Evolutionary conservation across 2,113 vertebrate species (phyloP).

Genomic region (Scomber japonicus): DNA sequence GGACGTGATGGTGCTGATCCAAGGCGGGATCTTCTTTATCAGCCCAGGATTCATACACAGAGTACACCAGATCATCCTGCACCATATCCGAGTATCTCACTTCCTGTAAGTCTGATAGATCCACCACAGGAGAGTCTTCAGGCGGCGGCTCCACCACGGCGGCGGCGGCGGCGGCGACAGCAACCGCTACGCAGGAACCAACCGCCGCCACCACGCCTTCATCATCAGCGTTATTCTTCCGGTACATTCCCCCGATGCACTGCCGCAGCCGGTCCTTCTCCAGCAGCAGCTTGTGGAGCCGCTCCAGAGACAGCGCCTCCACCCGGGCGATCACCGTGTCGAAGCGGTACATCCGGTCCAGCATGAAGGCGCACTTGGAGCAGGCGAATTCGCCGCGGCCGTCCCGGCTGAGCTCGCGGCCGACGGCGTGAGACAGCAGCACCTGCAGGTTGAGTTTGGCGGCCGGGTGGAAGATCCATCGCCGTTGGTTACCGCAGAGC

Average conservation of each 20-base stretch:
- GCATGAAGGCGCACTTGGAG: conserved; percentile 96
- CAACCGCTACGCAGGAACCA: conserved; percentile 52
- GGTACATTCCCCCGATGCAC: conserved; percentile 90
- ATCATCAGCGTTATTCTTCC: conserved; percentile 85
- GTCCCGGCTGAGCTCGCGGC: conserved; percentile 89
- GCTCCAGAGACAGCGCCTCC: conserved; percentile 93
- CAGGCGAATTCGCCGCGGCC: conserved; percentile 93
- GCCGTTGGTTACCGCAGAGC: conserved; percentile 93
- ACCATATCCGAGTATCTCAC: conserved; percentile 88
- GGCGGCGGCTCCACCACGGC: conserved; percentile 18
- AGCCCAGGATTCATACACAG: conserved; percentile 92
- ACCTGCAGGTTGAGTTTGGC: conserved; percentile 93
- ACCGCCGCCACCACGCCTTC: conserved; percentile 11
- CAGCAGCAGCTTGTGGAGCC: conserved; percentile 91
- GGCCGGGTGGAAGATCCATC: conserved; percentile 95
- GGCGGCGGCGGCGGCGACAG: conserved; percentile 45
- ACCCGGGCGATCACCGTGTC: conserved; percentile 95
- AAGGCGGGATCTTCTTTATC: conserved; percentile 86
- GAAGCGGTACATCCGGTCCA: conserved; percentile 95
- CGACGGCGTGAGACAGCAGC: conserved; percentile 92
- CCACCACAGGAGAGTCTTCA: conserved; percentile 77
- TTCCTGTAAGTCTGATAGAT: conserved; percentile 86
- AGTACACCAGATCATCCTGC: conserved; percentile 93
- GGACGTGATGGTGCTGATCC: conserved; percentile 68
- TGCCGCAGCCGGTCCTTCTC: conserved; percentile 94